A percentile compares a stretch with the other conserved stretches of the same genome.
These are phyloP conservation scores for Silurus lanzhouensis DNA, from an alignment of 2,797 vertebrate species.

Conservation along the genomic window DNA sequence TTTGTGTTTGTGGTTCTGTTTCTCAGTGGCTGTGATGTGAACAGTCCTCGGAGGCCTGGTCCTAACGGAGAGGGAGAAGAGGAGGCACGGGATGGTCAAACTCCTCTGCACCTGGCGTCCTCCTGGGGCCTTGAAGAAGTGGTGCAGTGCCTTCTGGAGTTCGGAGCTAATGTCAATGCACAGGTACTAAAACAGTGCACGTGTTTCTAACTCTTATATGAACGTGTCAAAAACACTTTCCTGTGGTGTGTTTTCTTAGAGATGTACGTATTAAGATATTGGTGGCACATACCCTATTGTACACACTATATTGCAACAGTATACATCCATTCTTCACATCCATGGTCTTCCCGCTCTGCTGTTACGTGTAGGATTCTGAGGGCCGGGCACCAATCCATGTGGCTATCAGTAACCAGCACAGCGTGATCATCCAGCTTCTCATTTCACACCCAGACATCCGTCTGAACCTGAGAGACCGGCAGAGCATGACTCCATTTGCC, in stretches of 20 bases:
- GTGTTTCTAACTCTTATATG: not conserved
- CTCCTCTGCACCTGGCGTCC: slow-evolving; percentile 91
- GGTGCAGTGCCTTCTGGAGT: slow-evolving; percentile 98
- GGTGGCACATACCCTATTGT: not conserved
- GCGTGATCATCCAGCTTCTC: slow-evolving; percentile 93
- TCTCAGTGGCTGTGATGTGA: slow-evolving; percentile 91
- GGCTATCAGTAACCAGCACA: slow-evolving; percentile 94
- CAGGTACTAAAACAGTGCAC: slow-evolving; percentile 75
- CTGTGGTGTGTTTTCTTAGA: not conserved
- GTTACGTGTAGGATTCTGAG: slow-evolving; percentile 84
- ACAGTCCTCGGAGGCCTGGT: slow-evolving; percentile 88
- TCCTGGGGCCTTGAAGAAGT: slow-evolving; percentile 94
- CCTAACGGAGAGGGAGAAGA: slow-evolving; percentile 93
- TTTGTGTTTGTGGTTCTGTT: too few species aligned
- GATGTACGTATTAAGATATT: not conserved
- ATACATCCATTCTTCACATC: not conserved
- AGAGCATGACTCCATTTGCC: slow-evolving; percentile 95
- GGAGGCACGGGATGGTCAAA: slow-evolving; percentile 94
- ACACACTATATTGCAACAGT: too few species aligned
- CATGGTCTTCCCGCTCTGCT: not conserved
- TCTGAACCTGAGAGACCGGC: slow-evolving; percentile 88
- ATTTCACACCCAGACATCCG: slow-evolving; percentile 95
- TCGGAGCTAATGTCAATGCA: slow-evolving; percentile 93
- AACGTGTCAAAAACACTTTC: not conserved
- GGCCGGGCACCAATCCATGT: slow-evolving; percentile 92